Conservation (phyloP, 2,888 invertebrate species). For the Scaptomyza cyrtandrae region DNA sequence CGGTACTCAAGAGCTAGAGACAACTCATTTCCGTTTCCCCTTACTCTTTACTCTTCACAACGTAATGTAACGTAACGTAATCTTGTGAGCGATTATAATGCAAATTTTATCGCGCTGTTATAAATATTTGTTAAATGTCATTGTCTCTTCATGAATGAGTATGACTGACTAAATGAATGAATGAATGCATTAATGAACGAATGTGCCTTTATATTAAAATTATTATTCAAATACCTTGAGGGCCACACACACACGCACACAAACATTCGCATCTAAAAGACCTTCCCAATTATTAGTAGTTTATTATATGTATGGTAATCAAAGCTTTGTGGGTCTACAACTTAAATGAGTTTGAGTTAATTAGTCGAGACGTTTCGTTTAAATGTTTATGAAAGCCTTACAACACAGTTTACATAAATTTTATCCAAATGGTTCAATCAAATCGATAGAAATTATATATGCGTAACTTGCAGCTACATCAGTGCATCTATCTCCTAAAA, state of each 20-base stretch:
- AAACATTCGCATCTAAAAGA: constrained; percentile 29
- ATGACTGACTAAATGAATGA: constrained; percentile 9
- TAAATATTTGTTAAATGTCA: constrained; percentile 38
- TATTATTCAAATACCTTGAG: constrained; percentile 26
- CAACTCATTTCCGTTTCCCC: constrained; percentile 73
- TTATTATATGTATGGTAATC: constrained; percentile 57
- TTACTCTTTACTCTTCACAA: neutral
- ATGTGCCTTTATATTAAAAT: constrained; percentile 28
- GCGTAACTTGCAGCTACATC: constrained; percentile 30
- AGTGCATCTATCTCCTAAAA: neutral
- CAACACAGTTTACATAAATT: constrained; percentile 48
- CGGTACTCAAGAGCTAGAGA: constrained; percentile 39
- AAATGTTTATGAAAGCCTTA: constrained; percentile 58
- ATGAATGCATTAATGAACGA: neutral
- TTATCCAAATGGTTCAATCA: constrained; percentile 19
- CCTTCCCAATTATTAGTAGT: constrained; percentile 57
- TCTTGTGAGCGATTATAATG: constrained; percentile 45
- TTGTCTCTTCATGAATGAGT: constrained; percentile 14
- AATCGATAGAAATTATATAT: constrained; percentile 38
- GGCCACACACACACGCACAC: constrained; percentile 51
- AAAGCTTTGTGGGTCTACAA: constrained; percentile 5
- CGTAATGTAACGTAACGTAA: constrained; percentile 18
- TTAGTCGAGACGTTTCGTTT: constrained; percentile 52
- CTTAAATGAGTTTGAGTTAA: constrained; percentile 42
- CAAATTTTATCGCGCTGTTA: constrained; percentile 37